Base-by-base conservation (phyloP, 2,113 vertebrate genomes). In the Trinectes maculatus region DNA sequence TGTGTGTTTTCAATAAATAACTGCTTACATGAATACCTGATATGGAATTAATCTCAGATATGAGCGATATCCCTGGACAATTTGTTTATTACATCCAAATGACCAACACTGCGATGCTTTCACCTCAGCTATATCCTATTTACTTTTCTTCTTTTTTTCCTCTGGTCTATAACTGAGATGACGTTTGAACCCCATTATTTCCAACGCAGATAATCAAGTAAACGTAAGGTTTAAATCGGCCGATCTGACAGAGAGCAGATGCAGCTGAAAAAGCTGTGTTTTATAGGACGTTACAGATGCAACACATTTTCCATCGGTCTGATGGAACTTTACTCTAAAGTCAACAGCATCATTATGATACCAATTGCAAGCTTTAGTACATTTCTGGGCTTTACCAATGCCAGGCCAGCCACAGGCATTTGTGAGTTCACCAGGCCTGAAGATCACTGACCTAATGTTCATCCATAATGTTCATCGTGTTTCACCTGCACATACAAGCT, bases 401-500 rank as follows among this genome's bases (percentile, higher is more conserved):
- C 68, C 75, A 72, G 61, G 31, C 53, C 25, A 52, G 57, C 71
- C 75, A 9, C 51, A 51, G 65, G 19, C 22, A 67, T 69, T 13
- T 54, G 72, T 69, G 80, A 48, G 52, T 34, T 79, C 58, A 64
- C 51, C 78, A 1, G 47, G 53, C 52, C 54, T 33, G 56, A 16
- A 74, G 64, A 82, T 65, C 58, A 34, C 56, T 37, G 68, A 64
- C 39, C 26, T 46, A 1, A 26, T 18, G 26, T 44, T 71, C 59
- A 57, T 71, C 72, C 29, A 61, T 52, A 49, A 61, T 46, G 54
- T 65, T 71, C 72, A 55, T 74, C 59, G 1, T 61, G 60, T 82
- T 85, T 79, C 79, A 84, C 80, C 82, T 82, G 74, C 77, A 46
- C 71, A 66, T 46, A 44, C 67, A 71, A 16, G n/a, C 86, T 77